Evolutionary conservation across 2,888 invertebrate species (phyloP).

Genomic region (Lepeophtheirus nordmannii): DNA sequence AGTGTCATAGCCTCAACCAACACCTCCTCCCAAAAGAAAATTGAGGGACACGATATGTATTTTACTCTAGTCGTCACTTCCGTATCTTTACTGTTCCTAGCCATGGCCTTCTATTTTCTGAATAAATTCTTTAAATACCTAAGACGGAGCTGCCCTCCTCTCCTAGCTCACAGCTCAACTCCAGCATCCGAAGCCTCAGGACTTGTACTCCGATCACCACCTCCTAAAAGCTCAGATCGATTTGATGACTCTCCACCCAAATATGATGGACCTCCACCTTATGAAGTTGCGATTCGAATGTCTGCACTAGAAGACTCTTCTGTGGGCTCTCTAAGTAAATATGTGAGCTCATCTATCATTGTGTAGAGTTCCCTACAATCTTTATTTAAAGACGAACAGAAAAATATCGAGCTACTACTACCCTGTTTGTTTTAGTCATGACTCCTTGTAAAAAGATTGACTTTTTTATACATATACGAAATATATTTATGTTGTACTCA

Average conservation of each 20-base stretch:
- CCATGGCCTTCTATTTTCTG: background rate
- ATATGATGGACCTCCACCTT: background rate
- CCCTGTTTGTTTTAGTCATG: too few species aligned
- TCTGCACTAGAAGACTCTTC: background rate
- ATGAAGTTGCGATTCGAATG: background rate
- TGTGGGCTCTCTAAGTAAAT: background rate
- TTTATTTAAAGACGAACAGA: too few species aligned
- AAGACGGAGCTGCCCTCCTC: background rate
- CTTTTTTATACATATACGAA: too few species aligned
- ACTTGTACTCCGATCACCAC: background rate
- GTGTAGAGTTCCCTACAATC: background rate
- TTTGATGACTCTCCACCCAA: background rate
- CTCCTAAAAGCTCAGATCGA: background rate
- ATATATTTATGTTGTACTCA: too few species aligned
- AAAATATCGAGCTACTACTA: too few species aligned
- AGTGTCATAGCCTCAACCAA: too few species aligned
- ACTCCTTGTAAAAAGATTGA: too few species aligned
- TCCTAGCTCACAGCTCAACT: background rate
- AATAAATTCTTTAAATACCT: background rate
- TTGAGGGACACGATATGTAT: background rate
- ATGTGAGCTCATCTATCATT: background rate
- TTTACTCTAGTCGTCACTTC: background rate
- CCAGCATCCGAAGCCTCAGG: background rate
- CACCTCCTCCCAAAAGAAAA: too few species aligned
- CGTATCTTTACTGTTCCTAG: background rate